phyloP scores from a whole-genome alignment of 2,797 vertebrate genomes.

The Argyrosomus regius region DNA sequence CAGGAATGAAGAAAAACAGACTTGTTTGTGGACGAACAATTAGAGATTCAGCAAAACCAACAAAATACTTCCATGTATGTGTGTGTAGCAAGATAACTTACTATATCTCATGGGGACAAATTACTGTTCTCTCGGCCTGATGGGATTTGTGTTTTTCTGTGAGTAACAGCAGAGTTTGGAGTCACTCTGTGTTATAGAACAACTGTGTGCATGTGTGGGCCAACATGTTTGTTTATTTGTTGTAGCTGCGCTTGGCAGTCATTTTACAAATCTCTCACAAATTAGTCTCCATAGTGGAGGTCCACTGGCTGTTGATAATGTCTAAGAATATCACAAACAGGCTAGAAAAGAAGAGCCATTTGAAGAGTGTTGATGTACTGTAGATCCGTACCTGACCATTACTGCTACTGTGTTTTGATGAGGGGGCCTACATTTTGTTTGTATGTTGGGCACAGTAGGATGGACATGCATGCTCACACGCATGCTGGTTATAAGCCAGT shows the following conservation, averaged over 20 bases:
- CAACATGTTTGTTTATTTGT: conserved; percentile 45
- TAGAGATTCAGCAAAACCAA: neutral
- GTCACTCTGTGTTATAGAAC: conserved; percentile 30
- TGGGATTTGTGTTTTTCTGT: conserved; percentile 2
- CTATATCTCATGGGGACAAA: too few relatives aligned
- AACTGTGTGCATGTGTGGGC: conserved; percentile 26
- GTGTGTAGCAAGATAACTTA: neutral
- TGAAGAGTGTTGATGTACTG: neutral
- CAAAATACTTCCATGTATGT: neutral
- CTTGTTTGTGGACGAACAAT: neutral
- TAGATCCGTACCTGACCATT: neutral
- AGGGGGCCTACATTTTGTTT: too few relatives aligned
- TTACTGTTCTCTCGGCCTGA: neutral
- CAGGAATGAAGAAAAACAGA: neutral
- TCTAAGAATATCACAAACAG: conserved; percentile 32
- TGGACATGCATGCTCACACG: neutral
- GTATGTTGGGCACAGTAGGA: neutral
- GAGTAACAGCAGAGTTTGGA: conserved; percentile 29
- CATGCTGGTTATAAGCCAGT: neutral
- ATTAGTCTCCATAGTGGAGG: conserved; percentile 16
- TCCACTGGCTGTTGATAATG: conserved; percentile 28
- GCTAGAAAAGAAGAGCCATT: conserved; percentile 1
- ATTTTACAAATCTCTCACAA: conserved; percentile 27
- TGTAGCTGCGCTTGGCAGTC: conserved; percentile 42
- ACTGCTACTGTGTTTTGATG: neutral